Evolutionary conservation across 1,140 invertebrate genomes (phyloP).

Genomic region (Achroia grisella): DNA sequence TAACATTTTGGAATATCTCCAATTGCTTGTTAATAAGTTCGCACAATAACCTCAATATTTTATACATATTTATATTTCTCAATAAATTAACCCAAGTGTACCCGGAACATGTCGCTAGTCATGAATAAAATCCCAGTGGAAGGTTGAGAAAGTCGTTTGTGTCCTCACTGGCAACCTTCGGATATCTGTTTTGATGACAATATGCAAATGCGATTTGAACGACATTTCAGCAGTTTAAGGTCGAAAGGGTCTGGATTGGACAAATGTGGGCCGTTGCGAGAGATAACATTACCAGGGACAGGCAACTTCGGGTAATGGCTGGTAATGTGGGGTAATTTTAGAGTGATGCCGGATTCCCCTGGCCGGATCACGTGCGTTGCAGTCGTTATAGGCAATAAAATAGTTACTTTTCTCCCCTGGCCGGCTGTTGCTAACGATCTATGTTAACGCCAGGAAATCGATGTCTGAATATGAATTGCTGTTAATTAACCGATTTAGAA

Average conservation of each 20-base stretch:
- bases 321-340: conserved; percentile 14
- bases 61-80: too few species aligned
- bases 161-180: neutral
- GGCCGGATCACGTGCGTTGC: conserved; percentile 14
- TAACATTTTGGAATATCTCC: too few species aligned
- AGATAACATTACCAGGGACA: neutral
- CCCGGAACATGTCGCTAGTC: too few species aligned
- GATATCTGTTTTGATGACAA: neutral
- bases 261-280: neutral
- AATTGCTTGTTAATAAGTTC: too few species aligned
- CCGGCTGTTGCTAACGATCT: neutral
- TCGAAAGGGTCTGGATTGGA: conserved; percentile 1
- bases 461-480: too few species aligned
- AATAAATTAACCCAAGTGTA: too few species aligned
- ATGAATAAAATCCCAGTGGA: neutral
- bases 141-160: neutral
- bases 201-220: conserved; percentile 2
- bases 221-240: conserved; percentile 1
- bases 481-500: too few species aligned
- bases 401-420: conserved; percentile 7
- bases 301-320: neutral
- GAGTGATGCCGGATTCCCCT: conserved; percentile 9
- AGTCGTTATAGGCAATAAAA: conserved; percentile 15
- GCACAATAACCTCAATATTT: too few species aligned
- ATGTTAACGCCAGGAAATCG: too few species aligned